Evolutionary conservation across 2,797 vertebrate genomes (phyloP), one percentile per base, ranked within the genome.

Genomic region (Melanogrammus aeglefinus): DNA sequence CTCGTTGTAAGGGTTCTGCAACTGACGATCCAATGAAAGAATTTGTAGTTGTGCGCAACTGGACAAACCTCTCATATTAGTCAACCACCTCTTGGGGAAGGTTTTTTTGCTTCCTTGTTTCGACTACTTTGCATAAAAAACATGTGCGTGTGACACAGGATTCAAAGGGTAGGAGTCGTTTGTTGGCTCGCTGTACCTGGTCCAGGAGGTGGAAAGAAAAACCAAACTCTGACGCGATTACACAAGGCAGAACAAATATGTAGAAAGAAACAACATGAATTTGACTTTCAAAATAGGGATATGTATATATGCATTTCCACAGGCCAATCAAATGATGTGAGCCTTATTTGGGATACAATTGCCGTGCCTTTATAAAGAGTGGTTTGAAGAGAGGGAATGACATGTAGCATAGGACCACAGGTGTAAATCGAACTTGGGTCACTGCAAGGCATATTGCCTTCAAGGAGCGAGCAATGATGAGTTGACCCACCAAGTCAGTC

Each of bases 71-170:
- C 35, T 36, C 35, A 6, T 36, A 36, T 36, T 36, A 36, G 35
- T 36, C 35, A 36, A 36, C 35, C 35, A 86, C 75, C 36, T 31
- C 13, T 73, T 51, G 86, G 88, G 81, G 71, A 73, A 75, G 8
- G 0, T 2, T 69, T 84, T 86, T 77, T 74, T 47, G 73, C 81
- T 85, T 86, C 75, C 79, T 85, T 82, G 75, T 81, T 85, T 75
- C 33, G 75, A 86, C 74, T 57, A 78, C 38, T 82, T 73, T 39
- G 21, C 51, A 66, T 12, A 27, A n/a, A 69, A 27, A 69, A 27
- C 39, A 12, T 12, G 39, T 41, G 29, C 1, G 35, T 77, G 80
- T 82, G 77, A 86, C 83, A 77, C 38, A 73, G 47, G 31, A 6
- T 72, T 76, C n/a, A 83, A 85, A 80, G 80, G 78, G 18, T 8